Conservation (phyloP, 2,797 vertebrate genomes). For the Telmatherina bonti region DNA sequence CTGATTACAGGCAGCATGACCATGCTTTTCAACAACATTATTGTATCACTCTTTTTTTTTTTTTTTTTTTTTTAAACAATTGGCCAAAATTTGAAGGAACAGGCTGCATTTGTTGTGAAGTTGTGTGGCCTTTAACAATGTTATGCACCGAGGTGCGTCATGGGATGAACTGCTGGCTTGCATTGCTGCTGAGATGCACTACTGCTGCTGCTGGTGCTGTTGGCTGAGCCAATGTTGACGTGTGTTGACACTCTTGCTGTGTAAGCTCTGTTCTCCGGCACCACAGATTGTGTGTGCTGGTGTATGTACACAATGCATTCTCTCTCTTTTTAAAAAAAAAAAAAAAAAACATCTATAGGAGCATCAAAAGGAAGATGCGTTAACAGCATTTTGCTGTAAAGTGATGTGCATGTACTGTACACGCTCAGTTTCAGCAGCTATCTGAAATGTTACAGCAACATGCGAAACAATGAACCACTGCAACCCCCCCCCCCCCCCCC, state of each 20-base stretch:
- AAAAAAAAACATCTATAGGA: conserved; percentile 35
- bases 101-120: conserved; percentile 10
- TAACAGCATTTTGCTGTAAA: not conserved
- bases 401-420: conserved; percentile 8
- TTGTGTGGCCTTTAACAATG: conserved; percentile 31
- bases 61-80: too few species aligned
- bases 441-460: conserved; percentile 40
- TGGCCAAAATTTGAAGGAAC: not conserved
- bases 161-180: conserved; percentile 63
- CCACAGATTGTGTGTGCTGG: conserved; percentile 28
- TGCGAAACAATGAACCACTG: conserved; percentile 51
- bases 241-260: conserved; percentile 76
- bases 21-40: not conserved
- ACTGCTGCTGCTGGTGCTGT: conserved; percentile 48
- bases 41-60: not conserved
- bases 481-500: conserved; percentile 30
- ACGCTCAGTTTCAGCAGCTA: conserved; percentile 7
- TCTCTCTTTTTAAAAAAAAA: conserved; percentile 19
- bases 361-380: conserved; percentile 29
- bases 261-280: conserved; percentile 60
- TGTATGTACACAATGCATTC: conserved; percentile 16
- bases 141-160: conserved; percentile 69
- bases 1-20: conserved; percentile 18
- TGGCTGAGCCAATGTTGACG: conserved; percentile 66
- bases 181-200: conserved; percentile 59